A percentile compares a stretch with the other conserved stretches of the same genome.
phyloP scores from a whole-genome alignment of 2,797 vertebrate genomes.

The Microctenopoma steveboyesi region DNA sequence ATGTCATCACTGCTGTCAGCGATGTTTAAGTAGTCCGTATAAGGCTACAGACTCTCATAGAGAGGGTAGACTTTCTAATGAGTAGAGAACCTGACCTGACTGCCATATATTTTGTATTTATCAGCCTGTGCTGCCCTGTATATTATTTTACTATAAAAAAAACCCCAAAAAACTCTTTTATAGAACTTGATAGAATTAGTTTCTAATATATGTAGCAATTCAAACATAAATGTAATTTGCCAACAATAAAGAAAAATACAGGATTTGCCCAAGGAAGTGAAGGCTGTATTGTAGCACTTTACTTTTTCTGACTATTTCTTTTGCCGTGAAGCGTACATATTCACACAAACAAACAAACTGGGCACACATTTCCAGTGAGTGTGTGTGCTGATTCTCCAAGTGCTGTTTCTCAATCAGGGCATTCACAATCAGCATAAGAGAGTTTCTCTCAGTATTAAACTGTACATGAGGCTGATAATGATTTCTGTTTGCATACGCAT shows the following conservation, averaged over 20 bases:
- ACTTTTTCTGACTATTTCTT: conserved; percentile 22
- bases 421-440: conserved; percentile 85
- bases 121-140: too few relatives aligned
- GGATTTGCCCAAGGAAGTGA: conserved; percentile 14
- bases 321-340: conserved; percentile 31
- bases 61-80: conserved; percentile 24
- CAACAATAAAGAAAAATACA: too few relatives aligned
- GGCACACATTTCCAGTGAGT: conserved; percentile 53
- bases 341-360: conserved; percentile 41
- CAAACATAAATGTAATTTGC: too few relatives aligned
- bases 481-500: conserved; percentile 85
- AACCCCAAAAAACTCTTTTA: too few relatives aligned
- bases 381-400: conserved; percentile 66
- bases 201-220: too few relatives aligned
- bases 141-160: too few relatives aligned
- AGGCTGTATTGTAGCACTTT: conserved; percentile 24
- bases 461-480: conserved; percentile 86
- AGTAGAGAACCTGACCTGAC: conserved; percentile 44
- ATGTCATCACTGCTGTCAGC: conserved; percentile 39
- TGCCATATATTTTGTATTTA: conserved; percentile 39
- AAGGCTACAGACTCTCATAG: conserved; percentile 12
- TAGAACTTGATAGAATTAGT: too few relatives aligned
- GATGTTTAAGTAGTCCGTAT: not conserved
- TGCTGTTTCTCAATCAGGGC: conserved; percentile 84
- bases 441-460: conserved; percentile 82